Evolutionary conservation across 2,797 vertebrate species (phyloP), one percentile per base, ranked within the genome.

Genomic region (Pseudopleuronectes americanus): DNA sequence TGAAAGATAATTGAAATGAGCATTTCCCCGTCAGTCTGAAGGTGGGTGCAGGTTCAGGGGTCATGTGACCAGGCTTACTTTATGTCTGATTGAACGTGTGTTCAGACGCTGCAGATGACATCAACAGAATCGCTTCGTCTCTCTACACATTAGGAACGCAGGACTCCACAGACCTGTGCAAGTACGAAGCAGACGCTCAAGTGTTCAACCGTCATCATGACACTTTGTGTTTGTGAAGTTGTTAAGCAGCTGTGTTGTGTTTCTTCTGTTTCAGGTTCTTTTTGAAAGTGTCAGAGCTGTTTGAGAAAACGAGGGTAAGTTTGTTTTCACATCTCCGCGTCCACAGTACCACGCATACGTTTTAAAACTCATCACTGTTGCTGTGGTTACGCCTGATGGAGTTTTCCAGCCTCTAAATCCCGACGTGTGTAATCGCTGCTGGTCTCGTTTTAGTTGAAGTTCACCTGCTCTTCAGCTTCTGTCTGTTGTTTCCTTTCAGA

Each of bases 151-250:
- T 99, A 92, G 97, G 97, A 89, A 99, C 98, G 0, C 98, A 98
- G 90, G 98, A 99, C 90, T 96, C 96, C 77, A 98, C 97, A 62
- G 97, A 99, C 80, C 94, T 99, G 91, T 99, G 97, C 98, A 99
- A 98, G 95, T 95, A 93, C 23, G 93, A 23, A 8, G 17, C 7
- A 0, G 1, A 45, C 43, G 17, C 13, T 38, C 38, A 14, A 4
- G 10, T 19, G 16, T 6, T 45, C 3, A 7, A 7, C 1, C 36
- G 12, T 13, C 36, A 38, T 19, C 0, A 21, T 8, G 19, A n/a
- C 47, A 48, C 26, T 8, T 10, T 49, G 48, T 9, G 17, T 19
- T 48, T 19, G 21, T 53, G 5, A 2, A 4, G 26, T 6, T 7
- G 16, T 7, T 31, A 8, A 55, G 55, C 22, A 4, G 41, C 19